phyloP scores from a whole-genome alignment of 2,888 invertebrate species.

The Eupithecia vulgata region DNA sequence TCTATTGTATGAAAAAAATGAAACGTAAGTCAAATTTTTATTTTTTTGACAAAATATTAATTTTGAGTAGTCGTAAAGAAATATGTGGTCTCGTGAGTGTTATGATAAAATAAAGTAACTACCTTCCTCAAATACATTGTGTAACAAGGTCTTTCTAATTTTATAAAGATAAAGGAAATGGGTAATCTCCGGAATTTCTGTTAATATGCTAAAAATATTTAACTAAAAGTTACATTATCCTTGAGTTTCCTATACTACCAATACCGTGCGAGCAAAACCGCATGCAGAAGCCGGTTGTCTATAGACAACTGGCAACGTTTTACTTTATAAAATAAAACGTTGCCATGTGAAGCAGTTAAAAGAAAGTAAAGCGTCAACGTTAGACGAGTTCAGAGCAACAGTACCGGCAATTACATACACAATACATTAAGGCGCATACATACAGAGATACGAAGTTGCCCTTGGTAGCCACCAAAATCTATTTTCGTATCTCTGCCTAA shows the following conservation, averaged over 20 bases:
- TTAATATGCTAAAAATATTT: no score
- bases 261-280: not conserved
- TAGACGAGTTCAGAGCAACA: slow-evolving; percentile 26
- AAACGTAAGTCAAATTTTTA: not conserved
- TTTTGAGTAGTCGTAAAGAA: no score
- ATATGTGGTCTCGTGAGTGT: no score
- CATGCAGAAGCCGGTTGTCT: not conserved
- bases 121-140: not conserved
- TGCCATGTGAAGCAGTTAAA: slow-evolving; percentile 9
- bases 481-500: no score
- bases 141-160: not conserved
- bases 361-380: slow-evolving; percentile 12
- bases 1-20: slow-evolving; percentile 16
- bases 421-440: slow-evolving; percentile 35
- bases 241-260: not conserved
- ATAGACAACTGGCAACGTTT: no score
- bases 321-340: not conserved
- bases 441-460: no score
- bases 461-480: no score
- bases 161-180: not conserved
- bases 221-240: not conserved
- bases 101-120: not conserved
- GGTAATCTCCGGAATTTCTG: no score
- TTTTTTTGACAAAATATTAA: no score
- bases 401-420: slow-evolving; percentile 32